Base-by-base conservation (phyloP, 2,888 invertebrate species). In the Cheilosia urbana region DNA sequence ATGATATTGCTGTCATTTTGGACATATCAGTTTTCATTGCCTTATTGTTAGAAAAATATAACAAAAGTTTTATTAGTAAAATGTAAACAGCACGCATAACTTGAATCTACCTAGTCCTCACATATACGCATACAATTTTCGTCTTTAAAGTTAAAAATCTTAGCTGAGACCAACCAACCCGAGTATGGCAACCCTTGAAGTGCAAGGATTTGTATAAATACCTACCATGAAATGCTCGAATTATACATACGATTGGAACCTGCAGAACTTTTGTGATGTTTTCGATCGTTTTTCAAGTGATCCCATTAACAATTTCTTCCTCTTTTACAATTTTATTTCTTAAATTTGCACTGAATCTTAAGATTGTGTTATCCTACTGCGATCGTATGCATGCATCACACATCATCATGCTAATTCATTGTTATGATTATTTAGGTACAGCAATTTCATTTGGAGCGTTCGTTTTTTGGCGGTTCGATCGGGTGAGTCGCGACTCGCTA, bases 331-430 rank as follows among this genome's bases (percentile, higher is more conserved):
- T 19, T 19, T 47, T 9, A 19, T 47, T 72, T 72, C 42, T 62
- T 34, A 30, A 62, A 40, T 72, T 62, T 72, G 62, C 53, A 51
- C 40, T 30, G 53, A 53, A 62, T 62, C 62, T 21, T 45, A 30
- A 57, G 2, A 27, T 19, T 51, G n/a, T 55, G 7, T 49, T 63
- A 37, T 7, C 15, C 11, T 21, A 19, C 21, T 47, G 17, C 37
- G 47, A 47, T 71, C 47, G 37, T 53, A 47, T 40, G 37, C 30
- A 47, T 66, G 72, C 55, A 73, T 45, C 66, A 62, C 45, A 80
- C 72, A 80, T 66, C 60, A 65, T 19, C 63, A 58, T 60, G 72
- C 62, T 80, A 80, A 68, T 71, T 79, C 83, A 73, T 79, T 84
- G 60, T 84, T 79, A 75, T 71, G 65, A 80, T 71, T 84, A 75